These are phyloP conservation scores for Eulemur coronatus DNA, from an alignment of 2,797 vertebrate species.

Conservation along the genomic window DNA sequence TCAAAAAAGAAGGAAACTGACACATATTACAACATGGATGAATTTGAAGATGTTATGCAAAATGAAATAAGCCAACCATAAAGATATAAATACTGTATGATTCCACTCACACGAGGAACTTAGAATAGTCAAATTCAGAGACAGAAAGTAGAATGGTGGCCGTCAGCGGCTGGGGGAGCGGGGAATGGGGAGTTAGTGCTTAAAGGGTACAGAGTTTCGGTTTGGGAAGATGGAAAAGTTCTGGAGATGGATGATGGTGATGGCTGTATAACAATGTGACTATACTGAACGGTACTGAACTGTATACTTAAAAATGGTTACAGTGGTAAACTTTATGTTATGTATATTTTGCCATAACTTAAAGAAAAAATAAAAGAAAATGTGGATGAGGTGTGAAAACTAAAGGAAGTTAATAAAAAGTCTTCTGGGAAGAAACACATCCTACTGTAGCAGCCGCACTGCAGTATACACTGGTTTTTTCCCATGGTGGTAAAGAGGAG, in stretches of 20 bases:
- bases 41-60: neutral
- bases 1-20: neutral
- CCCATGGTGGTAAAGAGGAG: neutral
- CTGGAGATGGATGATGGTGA: neutral
- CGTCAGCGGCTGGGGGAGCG: neutral
- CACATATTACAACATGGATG: neutral
- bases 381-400: neutral
- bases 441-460: accelerated
- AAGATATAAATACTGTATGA: neutral
- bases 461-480: neutral
- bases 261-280: neutral
- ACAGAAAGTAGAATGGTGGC: neutral
- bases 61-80: neutral
- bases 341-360: neutral
- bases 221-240: neutral
- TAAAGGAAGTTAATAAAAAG: neutral
- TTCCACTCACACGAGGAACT: neutral
- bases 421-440: neutral
- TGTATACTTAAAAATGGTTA: neutral
- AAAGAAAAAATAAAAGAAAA: neutral
- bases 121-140: neutral
- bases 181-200: neutral
- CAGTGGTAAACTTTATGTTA: neutral
- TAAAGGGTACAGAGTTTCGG: neutral
- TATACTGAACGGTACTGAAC: neutral